phyloP scores from a whole-genome alignment of 30 jellyfish, hydroid and myxozoan species.

The Aurelia aurita region DNA sequence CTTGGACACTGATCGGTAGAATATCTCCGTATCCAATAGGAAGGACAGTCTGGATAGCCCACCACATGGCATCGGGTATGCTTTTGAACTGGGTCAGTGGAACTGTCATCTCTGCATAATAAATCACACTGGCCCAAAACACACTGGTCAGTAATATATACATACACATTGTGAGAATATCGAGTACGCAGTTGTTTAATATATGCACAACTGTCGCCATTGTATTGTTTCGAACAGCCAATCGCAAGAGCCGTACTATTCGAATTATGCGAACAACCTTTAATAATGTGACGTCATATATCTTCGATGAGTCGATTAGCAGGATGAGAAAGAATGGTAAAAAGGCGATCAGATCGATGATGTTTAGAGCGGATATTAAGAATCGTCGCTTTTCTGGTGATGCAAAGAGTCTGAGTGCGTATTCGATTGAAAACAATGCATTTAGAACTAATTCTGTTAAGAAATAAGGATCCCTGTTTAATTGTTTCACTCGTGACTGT shows the following conservation, averaged over 20 bases:
- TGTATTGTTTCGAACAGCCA: constrained; percentile 43
- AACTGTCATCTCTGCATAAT: constrained; percentile 59
- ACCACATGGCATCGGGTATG: constrained; percentile 86
- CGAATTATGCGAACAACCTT: constrained; percentile 59
- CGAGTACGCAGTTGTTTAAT: constrained; percentile 45
- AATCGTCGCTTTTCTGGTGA: constrained; percentile 58
- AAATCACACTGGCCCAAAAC: constrained; percentile 67
- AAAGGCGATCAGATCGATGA: constrained; percentile 63
- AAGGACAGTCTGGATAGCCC: constrained; percentile 86
- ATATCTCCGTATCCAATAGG: constrained; percentile 88
- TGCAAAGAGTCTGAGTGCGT: constrained; percentile 24
- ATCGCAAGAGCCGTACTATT: constrained; percentile 58
- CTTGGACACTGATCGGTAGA: constrained; percentile 58
- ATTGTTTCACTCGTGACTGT: not conserved
- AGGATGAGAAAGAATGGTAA: constrained; percentile 52
- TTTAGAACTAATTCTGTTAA: constrained; percentile 25
- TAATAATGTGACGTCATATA: constrained; percentile 40
- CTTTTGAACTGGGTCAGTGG: constrained; percentile 58
- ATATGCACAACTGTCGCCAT: constrained; percentile 55
- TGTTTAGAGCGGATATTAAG: constrained; percentile 32
- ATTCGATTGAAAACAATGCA: constrained; percentile 50
- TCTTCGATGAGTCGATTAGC: constrained; percentile 18
- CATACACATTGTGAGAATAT: constrained; percentile 57
- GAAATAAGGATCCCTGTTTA: constrained; percentile 28
- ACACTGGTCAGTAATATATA: constrained; percentile 45